Evolutionary conservation across 2,888 invertebrate species (phyloP).

Genomic region (Limulus polyphemus): DNA sequence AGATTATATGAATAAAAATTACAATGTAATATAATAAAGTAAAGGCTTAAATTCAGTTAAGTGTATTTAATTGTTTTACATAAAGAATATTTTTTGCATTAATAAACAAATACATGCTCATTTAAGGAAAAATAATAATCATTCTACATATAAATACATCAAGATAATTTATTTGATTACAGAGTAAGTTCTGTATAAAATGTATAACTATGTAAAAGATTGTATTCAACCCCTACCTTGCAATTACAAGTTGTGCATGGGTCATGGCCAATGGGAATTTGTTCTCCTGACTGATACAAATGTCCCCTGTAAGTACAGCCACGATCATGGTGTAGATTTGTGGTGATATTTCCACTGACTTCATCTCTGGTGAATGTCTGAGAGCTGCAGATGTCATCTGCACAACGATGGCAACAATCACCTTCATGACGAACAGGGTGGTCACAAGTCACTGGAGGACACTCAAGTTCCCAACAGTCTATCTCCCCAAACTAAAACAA

Average conservation of each 20-base stretch:
- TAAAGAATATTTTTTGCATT: too few species aligned
- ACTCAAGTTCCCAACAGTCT: constrained; percentile 77
- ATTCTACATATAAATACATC: too few species aligned
- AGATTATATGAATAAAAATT: too few species aligned
- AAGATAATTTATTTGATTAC: too few species aligned
- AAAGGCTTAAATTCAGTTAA: too few species aligned
- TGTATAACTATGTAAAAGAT: too few species aligned
- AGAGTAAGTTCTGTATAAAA: too few species aligned
- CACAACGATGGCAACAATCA: constrained; percentile 55
- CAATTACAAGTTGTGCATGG: constrained; percentile 59
- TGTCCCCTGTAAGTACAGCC: constrained; percentile 51
- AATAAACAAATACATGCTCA: too few species aligned
- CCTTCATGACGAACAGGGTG: constrained; percentile 50
- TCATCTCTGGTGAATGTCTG: too few species aligned
- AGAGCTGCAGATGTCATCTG: constrained; percentile 45
- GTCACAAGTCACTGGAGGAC: constrained; percentile 55
- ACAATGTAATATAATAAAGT: too few species aligned
- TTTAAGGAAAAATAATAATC: too few species aligned
- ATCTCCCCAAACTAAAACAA: constrained; percentile 59
- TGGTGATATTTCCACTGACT: constrained; percentile 19
- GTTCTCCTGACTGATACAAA: constrained; percentile 47
- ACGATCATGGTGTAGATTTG: constrained; percentile 20
- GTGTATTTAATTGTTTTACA: too few species aligned
- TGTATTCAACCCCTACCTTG: constrained; percentile 45
- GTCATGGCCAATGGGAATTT: constrained; percentile 48